phyloP scores from a whole-genome alignment of 2,797 vertebrate species.

The Brachyrhaphis roseni region DNA sequence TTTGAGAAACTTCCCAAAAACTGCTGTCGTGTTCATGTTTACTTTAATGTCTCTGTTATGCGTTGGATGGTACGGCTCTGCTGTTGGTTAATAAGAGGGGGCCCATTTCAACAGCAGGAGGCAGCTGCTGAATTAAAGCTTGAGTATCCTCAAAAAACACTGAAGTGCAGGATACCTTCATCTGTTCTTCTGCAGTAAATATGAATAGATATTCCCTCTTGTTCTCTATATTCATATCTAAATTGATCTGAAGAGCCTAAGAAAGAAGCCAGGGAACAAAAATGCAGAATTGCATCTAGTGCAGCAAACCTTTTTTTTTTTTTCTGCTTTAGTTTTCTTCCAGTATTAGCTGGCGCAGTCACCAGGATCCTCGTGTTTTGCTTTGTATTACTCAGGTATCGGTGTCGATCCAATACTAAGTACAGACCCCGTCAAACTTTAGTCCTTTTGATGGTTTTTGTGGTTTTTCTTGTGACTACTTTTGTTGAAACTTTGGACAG shows the following conservation, averaged over 20 bases:
- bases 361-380: no score
- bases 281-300: background rate
- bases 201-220: background rate
- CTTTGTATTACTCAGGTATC: no score
- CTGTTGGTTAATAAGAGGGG: background rate
- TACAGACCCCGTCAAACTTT: no score
- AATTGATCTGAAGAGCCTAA: background rate
- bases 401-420: no score
- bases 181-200: slow-evolving; percentile 15
- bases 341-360: no score
- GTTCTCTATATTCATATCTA: background rate
- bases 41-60: slow-evolving; percentile 35
- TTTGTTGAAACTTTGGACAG: no score
- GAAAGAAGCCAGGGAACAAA: background rate
- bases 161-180: slow-evolving; percentile 19
- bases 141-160: slow-evolving; percentile 24
- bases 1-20: slow-evolving; percentile 41
- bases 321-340: background rate
- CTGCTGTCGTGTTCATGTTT: slow-evolving; percentile 21
- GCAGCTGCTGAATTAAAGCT: slow-evolving; percentile 13
- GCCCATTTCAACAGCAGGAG: slow-evolving; percentile 18
- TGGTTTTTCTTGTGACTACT: no score
- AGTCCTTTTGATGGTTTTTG: no score
- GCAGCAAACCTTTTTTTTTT: background rate
- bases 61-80: slow-evolving; percentile 3